These are phyloP conservation scores for Aplodontia rufa DNA, from an alignment of 2,113 vertebrate species.

Conservation along the genomic window DNA sequence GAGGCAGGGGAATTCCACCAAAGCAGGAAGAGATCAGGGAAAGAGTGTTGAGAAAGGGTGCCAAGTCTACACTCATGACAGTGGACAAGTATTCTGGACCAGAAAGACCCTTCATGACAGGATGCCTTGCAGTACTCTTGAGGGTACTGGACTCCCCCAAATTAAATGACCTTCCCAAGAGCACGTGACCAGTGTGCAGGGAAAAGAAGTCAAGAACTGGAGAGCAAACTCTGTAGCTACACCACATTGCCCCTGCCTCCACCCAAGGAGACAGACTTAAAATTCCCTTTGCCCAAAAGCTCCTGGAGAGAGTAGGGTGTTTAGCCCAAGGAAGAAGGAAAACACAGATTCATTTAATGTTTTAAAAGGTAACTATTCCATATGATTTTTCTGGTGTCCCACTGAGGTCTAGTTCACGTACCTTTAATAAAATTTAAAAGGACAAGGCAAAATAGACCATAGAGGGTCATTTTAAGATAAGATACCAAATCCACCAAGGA, in stretches of 20 bases:
- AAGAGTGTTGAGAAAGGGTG: neutral
- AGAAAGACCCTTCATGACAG: neutral
- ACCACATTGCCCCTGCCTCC: no score
- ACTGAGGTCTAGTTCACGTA: neutral
- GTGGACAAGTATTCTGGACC: neutral
- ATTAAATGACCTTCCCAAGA: slow-evolving; percentile 35
- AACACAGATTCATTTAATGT: neutral
- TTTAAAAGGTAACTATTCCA: neutral
- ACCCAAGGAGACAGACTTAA: slow-evolving; percentile 26
- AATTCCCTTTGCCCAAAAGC: slow-evolving; percentile 37
- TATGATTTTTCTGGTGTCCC: neutral
- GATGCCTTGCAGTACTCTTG: neutral
- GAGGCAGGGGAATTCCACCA: neutral
- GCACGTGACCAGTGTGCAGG: neutral
- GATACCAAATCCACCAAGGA: neutral
- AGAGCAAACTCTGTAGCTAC: neutral
- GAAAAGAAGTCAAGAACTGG: neutral
- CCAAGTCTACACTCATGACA: neutral
- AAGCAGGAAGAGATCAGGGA: neutral
- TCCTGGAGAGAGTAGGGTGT: neutral
- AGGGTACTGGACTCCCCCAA: neutral
- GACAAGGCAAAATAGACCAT: neutral
- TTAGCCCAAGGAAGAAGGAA: neutral
- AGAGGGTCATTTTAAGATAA: neutral
- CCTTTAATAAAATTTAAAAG: neutral